These are phyloP conservation scores for Calvadosia cruxmelitensis DNA, from an alignment of 30 jellyfish, hydroid and myxozoan species.

Conservation along the genomic window DNA sequence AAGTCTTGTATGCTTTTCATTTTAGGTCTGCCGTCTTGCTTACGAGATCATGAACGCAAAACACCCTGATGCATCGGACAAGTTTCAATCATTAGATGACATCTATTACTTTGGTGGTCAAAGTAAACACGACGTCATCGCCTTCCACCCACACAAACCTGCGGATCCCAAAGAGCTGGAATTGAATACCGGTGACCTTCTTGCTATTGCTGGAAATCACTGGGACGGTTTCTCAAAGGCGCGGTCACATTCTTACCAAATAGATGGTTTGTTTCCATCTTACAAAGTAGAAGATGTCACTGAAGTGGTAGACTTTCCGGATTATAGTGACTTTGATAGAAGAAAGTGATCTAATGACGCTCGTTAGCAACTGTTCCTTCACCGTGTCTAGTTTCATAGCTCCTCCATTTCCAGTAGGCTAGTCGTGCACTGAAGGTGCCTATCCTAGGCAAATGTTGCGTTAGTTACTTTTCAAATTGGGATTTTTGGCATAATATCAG, in stretches of 20 bases:
- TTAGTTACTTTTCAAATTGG: too few species aligned
- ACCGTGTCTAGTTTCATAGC: too few species aligned
- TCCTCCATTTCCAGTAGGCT: too few species aligned
- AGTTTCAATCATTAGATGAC: constrained; percentile 84
- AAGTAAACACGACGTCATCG: constrained; percentile 65
- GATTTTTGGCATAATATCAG: too few species aligned
- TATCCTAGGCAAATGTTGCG: too few species aligned
- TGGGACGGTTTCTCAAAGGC: constrained; percentile 98
- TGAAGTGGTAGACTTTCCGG: constrained; percentile 70
- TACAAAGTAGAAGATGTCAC: constrained; percentile 81
- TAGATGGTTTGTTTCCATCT: constrained; percentile 81
- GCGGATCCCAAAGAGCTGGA: constrained; percentile 43
- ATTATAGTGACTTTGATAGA: constrained; percentile 6
- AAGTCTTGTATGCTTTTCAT: neutral
- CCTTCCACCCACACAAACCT: constrained; percentile 57
- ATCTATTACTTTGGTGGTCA: constrained; percentile 97
- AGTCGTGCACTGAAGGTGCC: too few species aligned
- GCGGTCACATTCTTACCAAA: constrained; percentile 34
- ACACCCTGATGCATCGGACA: constrained; percentile 90
- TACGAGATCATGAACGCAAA: constrained; percentile 91
- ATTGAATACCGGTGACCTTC: constrained; percentile 62
- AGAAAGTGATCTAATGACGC: too few species aligned
- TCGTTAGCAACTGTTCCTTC: too few species aligned
- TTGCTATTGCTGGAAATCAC: constrained; percentile 92
- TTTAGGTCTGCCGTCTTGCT: constrained; percentile 96